phyloP scores from a whole-genome alignment of 1,140 invertebrate species.

The Anadara kagoshimensis region DNA sequence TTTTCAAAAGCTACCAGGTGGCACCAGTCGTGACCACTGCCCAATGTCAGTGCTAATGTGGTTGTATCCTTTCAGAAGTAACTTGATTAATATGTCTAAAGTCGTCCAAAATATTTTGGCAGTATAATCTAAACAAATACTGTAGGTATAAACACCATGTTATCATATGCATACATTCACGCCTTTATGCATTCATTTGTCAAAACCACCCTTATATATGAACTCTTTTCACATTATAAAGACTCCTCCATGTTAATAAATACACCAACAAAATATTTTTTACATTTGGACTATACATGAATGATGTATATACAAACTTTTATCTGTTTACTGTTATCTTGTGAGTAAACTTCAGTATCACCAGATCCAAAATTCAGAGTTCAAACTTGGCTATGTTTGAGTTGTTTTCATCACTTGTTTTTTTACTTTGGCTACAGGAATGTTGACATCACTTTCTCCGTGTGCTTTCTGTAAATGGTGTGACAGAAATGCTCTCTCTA shows the following conservation, averaged over 20 bases:
- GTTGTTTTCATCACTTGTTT: background rate
- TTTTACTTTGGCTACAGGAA: background rate
- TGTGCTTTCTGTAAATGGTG: slow-evolving; percentile 54
- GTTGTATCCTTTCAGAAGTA: background rate
- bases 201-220: too few relatives aligned
- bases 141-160: too few relatives aligned
- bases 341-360: background rate
- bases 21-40: too few relatives aligned
- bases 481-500: slow-evolving; percentile 48
- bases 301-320: background rate
- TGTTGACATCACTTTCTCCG: slow-evolving; percentile 1
- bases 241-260: too few relatives aligned
- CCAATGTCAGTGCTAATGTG: background rate
- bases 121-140: too few relatives aligned
- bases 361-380: slow-evolving; percentile 3
- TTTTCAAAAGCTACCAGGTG: too few relatives aligned
- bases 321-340: background rate
- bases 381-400: slow-evolving; percentile 4
- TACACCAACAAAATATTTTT: too few relatives aligned
- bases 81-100: background rate
- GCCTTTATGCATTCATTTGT: too few relatives aligned
- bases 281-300: background rate
- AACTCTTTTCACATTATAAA: too few relatives aligned
- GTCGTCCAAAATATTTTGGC: too few relatives aligned
- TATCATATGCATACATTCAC: too few relatives aligned